Base-by-base conservation (phyloP, 2,888 invertebrate species). In the Parelbella ahira region DNA sequence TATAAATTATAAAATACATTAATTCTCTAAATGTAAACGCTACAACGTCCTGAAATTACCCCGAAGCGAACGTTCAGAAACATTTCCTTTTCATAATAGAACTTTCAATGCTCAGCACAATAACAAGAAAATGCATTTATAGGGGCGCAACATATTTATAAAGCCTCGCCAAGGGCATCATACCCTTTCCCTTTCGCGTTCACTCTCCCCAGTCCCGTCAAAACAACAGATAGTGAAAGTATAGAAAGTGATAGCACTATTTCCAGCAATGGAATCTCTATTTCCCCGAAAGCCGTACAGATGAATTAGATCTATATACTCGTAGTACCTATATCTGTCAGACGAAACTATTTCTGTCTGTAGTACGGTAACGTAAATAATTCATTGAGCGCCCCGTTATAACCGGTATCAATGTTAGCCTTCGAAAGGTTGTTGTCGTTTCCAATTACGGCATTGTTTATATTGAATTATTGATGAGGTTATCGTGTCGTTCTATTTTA, bases 141-240 rank as follows among this genome's bases (percentile, higher is more conserved):
- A 7, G 20, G 13, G 7, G 0, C 11, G 20, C n/a, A 10, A n/a
- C 3, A 3, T 36, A 25, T 7, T 28, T 28, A 28, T 28, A 28
- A 28, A 28, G 8, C 8, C 4, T 15, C 11, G 12, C 7, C 7
- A 28, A 28, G 28, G 28, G 28, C 8, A 2, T 1, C 5, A 4
- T 24, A n/a, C 15, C 13, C 28, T 15, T 28, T 15, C 28, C 7
- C 6, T 27, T 12, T 27, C 12, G 15, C n/a, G 9, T 33, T 33
- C 12, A 33, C 13, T 33, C 7, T 34, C 23, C n/a, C 23, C 23
- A 6, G 13, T 37, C 13, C 37, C 21, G 37, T 37, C 37, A 37
- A 37, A 37, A 21, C 21, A 30, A 18, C 10, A 30, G 24, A 30
- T 9, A 39, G 30, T 29, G 38, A 32, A 32, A 19, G 30, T 30